Evolutionary conservation across 2,113 vertebrate genomes (phyloP).

Genomic region (Menidia beryllina): DNA sequence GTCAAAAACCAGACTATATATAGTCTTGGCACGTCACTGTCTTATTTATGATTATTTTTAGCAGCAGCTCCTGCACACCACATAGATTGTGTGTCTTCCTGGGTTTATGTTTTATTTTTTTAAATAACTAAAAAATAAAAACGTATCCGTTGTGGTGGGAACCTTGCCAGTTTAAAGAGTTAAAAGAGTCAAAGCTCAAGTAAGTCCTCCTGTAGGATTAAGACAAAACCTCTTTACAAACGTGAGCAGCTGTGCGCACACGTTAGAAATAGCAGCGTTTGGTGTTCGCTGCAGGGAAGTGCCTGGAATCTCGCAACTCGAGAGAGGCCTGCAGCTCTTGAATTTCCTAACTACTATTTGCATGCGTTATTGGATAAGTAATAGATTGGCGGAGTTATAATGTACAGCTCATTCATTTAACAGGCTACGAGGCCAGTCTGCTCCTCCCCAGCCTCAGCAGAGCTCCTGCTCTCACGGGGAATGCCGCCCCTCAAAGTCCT

Average conservation of each 20-base stretch:
- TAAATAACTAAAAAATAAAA: conserved; percentile 1
- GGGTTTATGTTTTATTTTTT: no score
- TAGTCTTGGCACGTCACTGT: conserved; percentile 55
- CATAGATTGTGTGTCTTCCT: neutral
- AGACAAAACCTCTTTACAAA: conserved; percentile 45
- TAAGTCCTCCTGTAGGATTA: conserved; percentile 22
- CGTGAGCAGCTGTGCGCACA: conserved; percentile 58
- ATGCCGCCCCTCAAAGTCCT: neutral
- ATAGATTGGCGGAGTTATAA: neutral
- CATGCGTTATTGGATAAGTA: neutral
- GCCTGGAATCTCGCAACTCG: conserved; percentile 67
- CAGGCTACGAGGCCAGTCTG: neutral
- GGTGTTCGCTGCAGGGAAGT: conserved; percentile 49
- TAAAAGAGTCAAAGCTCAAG: neutral
- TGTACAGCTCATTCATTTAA: neutral
- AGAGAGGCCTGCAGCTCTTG: conserved; percentile 52
- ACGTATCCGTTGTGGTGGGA: no score
- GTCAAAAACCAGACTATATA: conserved; percentile 66
- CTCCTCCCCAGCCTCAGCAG: neutral
- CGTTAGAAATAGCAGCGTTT: conserved; percentile 71
- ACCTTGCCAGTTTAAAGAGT: neutral
- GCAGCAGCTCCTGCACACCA: conserved; percentile 23
- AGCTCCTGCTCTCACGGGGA: neutral
- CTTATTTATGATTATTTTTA: conserved; percentile 48
- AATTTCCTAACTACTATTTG: conserved; percentile 43